Percentiles rank a stretch among this genome's conserved stretches.
phyloP scores from a whole-genome alignment of 2,888 invertebrate species.

The Chironomus riparius region DNA sequence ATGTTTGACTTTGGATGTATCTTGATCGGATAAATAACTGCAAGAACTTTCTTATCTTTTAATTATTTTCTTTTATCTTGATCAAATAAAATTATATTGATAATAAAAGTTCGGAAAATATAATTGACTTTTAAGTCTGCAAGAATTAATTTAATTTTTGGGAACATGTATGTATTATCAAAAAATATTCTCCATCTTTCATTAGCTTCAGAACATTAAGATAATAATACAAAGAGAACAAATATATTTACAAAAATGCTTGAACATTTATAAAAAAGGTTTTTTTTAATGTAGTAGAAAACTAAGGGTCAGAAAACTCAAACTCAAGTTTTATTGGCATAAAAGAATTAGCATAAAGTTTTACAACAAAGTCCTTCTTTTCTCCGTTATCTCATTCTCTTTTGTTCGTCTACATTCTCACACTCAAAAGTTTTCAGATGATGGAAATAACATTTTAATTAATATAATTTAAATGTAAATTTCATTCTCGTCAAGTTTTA shows the following conservation, averaged over 20 bases:
- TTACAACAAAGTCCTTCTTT: neutral
- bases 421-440: neutral
- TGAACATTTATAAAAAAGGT: neutral
- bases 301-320: neutral
- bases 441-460: conserved; percentile 9
- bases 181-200: neutral
- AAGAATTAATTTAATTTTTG: no score
- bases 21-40: no score
- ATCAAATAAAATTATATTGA: no score
- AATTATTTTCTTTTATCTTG: no score
- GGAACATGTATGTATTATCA: no score
- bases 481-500: conserved; percentile 13
- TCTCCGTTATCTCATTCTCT: neutral
- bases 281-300: neutral
- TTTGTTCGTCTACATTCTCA: neutral
- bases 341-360: neutral
- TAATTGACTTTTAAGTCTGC: no score
- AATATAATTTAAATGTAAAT: conserved; percentile 26
- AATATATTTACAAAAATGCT: neutral
- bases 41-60: no score
- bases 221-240: no score
- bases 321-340: conserved; percentile 1
- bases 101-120: no score
- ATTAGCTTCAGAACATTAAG: no score
- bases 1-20: no score